Evolutionary conservation across 1,140 invertebrate species (phyloP).

Genomic region (Bombus ignitus): DNA sequence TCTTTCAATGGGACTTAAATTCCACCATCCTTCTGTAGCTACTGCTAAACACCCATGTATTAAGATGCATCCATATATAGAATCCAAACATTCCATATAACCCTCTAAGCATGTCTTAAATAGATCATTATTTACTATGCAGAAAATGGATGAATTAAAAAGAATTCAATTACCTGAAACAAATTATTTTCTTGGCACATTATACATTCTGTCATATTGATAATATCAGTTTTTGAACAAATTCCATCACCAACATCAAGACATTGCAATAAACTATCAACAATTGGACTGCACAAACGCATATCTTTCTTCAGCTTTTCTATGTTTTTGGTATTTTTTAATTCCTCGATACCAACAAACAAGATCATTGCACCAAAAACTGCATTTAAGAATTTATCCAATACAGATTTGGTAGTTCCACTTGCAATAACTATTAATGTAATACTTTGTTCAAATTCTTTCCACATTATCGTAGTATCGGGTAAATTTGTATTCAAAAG

Average conservation of each 20-base stretch:
- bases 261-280: slow-evolving; percentile 89
- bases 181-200: slow-evolving; percentile 87
- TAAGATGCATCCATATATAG: slow-evolving; percentile 90
- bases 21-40: slow-evolving; percentile 91
- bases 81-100: slow-evolving; percentile 89
- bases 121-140: slow-evolving; percentile 47
- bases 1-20: slow-evolving; percentile 88
- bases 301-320: slow-evolving; percentile 91
- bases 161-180: slow-evolving; percentile 85
- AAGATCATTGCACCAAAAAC: slow-evolving; percentile 90
- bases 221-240: slow-evolving; percentile 84
- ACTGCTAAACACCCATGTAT: slow-evolving; percentile 89
- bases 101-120: slow-evolving; percentile 89
- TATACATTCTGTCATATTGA: slow-evolving; percentile 86
- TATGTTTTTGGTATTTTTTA: slow-evolving; percentile 89
- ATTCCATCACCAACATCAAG: slow-evolving; percentile 86
- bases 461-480: slow-evolving; percentile 89
- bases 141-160: slow-evolving; percentile 1
- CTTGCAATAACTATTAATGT: slow-evolving; percentile 87
- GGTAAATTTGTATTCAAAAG: slow-evolving; percentile 86
- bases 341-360: slow-evolving; percentile 89
- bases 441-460: slow-evolving; percentile 87
- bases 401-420: slow-evolving; percentile 85
- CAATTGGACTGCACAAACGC: slow-evolving; percentile 88
- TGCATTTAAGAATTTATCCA: slow-evolving; percentile 86